Percentiles rank a stretch among this genome's conserved stretches.
Conservation (phyloP, 2,888 invertebrate genomes). For the Tetanocera ferruginea region DNA sequence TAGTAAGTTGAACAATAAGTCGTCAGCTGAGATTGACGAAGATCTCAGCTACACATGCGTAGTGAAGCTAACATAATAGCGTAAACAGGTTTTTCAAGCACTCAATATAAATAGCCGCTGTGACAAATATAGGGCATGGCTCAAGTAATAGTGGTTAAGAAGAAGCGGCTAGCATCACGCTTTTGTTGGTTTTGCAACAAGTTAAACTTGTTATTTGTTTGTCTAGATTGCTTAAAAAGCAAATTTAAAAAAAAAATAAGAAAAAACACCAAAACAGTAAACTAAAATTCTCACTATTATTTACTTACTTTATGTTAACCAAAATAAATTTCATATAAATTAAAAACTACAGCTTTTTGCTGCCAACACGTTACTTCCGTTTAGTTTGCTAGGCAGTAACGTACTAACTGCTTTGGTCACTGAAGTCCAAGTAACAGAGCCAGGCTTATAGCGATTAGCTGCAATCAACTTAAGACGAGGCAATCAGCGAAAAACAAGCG, state of each 20-base stretch:
- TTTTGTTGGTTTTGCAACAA: neutral
- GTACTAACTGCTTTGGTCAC: slow-evolving; percentile 2
- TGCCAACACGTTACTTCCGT: neutral
- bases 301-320: neutral
- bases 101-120: neutral
- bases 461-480: too few relatives aligned
- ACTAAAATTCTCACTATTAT: neutral
- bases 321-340: neutral
- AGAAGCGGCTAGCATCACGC: neutral
- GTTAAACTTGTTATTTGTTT: neutral
- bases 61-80: neutral
- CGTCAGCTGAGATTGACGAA: neutral
- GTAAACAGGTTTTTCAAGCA: neutral
- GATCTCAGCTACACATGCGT: neutral
- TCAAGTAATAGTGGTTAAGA: too few relatives aligned
- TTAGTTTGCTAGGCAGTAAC: neutral
- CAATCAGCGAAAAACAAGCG: too few relatives aligned
- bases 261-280: neutral
- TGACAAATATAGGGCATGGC: too few relatives aligned
- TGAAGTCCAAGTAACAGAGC: neutral
- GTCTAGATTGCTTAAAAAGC: neutral
- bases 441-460: too few relatives aligned
- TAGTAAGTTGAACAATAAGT: slow-evolving; percentile 1
- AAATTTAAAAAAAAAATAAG: too few relatives aligned
- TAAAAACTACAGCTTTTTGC: neutral